Evolutionary conservation across 1,140 invertebrate genomes (phyloP).

Genomic region (Paraescarpia echinospica): DNA sequence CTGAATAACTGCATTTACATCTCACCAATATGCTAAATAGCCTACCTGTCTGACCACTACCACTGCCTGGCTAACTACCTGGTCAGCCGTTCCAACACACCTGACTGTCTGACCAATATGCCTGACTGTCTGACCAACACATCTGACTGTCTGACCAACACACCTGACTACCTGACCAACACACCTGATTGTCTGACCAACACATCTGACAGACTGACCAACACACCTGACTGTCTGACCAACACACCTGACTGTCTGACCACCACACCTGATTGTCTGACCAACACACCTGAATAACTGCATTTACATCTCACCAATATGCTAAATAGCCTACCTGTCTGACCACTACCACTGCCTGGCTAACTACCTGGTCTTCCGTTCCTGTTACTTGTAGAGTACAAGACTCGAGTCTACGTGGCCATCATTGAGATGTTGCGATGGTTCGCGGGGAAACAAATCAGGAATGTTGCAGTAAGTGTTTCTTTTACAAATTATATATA

Average conservation of each 20-base stretch:
- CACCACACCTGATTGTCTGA: background rate
- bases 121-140: background rate
- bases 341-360: background rate
- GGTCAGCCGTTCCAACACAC: background rate
- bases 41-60: background rate
- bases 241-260: background rate
- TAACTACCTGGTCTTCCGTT: background rate
- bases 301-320: background rate
- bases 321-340: background rate
- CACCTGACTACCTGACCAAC: background rate
- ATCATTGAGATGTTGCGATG: slow-evolving; percentile 85
- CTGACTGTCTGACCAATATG: background rate
- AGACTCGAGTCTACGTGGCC: slow-evolving; percentile 72
- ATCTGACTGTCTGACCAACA: background rate
- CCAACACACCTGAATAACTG: background rate
- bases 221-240: background rate
- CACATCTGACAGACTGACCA: background rate
- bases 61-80: too few species aligned
- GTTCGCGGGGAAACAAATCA: slow-evolving; percentile 93
- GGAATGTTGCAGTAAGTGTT: slow-evolving; percentile 73
- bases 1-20: background rate
- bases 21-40: background rate
- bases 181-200: background rate
- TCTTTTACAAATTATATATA: too few species aligned
- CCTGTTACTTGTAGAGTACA: slow-evolving; percentile 28